Conservation (phyloP, 2,113 vertebrate genomes). For the Tringa solitaria region DNA sequence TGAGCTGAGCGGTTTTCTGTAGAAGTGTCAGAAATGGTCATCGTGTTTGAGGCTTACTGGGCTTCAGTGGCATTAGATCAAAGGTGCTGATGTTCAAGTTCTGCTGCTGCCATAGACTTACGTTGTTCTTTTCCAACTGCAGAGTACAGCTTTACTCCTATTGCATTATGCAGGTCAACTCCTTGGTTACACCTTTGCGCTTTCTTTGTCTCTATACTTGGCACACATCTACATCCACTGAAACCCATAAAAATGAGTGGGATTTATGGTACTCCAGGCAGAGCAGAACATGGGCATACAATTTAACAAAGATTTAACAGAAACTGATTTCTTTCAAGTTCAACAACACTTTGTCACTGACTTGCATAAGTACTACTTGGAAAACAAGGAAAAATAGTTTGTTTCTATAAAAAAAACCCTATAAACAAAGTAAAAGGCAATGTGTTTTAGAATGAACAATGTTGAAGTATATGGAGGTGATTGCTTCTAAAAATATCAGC, state of each 20-base stretch:
- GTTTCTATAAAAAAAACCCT: neutral
- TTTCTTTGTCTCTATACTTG: neutral
- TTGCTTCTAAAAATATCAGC: neutral
- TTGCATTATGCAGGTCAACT: neutral
- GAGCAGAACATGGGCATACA: neutral
- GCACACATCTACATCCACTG: neutral
- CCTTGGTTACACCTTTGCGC: neutral
- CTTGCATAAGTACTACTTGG: neutral
- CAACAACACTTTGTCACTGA: neutral
- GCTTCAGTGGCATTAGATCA: neutral
- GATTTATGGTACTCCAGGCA: neutral
- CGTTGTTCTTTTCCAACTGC: neutral
- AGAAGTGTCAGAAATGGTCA: neutral
- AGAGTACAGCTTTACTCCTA: neutral
- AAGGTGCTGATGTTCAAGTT: neutral
- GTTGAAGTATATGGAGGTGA: neutral
- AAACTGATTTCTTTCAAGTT: neutral
- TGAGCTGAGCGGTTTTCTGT: neutral
- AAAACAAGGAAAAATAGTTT: neutral
- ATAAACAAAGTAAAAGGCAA: constrained; percentile 4
- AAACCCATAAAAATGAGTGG: neutral
- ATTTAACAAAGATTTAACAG: neutral
- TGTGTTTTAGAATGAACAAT: neutral
- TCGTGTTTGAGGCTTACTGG: neutral
- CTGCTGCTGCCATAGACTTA: neutral